Evolutionary conservation across 2,113 vertebrate genomes (phyloP), one percentile per base, ranked within the genome.

Genomic region (Salvelinus namaycush): DNA sequence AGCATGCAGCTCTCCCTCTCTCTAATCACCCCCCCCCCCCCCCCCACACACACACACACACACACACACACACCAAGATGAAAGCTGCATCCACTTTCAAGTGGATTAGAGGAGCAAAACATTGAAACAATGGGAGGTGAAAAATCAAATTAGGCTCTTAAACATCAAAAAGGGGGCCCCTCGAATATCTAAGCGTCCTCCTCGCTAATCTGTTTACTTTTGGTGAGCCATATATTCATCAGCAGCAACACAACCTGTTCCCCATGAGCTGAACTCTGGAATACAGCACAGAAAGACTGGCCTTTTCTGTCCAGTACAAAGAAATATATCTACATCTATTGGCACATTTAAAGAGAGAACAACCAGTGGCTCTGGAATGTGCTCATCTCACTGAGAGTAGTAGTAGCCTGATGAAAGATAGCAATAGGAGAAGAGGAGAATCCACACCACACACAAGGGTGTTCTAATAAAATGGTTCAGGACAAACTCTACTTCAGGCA

Each of bases 61-160:
- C 31, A 34, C 31, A 34, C 31, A 34, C 31, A 6, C 31, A 34
- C 31, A 34, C 79, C 81, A 85, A 84, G 90, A 93, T 92, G 88
- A 93, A 93, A 93, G 92, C 91, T 82, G 87, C 86, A 88, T 90
- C 90, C 90, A 93, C 92, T 94, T 94, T 92, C 93, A 94, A 93
- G 91, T 94, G 92, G 94, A 94, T 94, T 94, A 94, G 86, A 85
- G 81, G 86, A 89, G 87, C 89, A 93, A 91, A 89, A 90, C 60
- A 84, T 84, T 93, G 92, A 94, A 94, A 94, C 94, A 94, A 94
- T 94, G 86, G 92, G 92, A 94, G 93, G 94, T 93, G 88, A 94
- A 94, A 94, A 94, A 94, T 94, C 94, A 89, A 94, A 94, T 94
- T 94, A 94, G 91, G 83, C 83, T 91, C 90, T 90, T 83, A 93